Evolutionary conservation across 2,888 invertebrate genomes (phyloP), one percentile per base, ranked within the genome.

Genomic region (Thecophora atra): DNA sequence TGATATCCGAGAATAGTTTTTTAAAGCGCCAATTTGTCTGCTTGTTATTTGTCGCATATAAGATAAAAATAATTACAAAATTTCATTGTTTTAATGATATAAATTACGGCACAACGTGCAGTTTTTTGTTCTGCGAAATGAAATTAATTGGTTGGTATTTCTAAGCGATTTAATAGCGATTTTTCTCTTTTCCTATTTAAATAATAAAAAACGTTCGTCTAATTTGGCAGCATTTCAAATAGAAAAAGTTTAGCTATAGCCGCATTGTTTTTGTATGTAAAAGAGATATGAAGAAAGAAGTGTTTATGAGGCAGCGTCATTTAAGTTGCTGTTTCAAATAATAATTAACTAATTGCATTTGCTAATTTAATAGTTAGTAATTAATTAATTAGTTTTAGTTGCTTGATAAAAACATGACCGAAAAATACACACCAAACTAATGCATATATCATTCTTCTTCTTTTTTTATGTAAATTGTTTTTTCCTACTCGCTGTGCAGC

Each of bases 401-500:
- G 42, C 21, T 60, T 67, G 19, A 26, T 26, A 24, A 58, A 58
- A 26, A 54, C 24, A 67, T 67, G 24, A 52, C 30, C 8, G 24
- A 67, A 62, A 62, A 63, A 54, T 37, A 37, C 11, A 37, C 11
- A 51, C 51, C 21, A 13, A 63, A 51, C 54, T 70, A 62, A 62
- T 70, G 30, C 7, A 37, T 28, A n/a, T 69, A 28, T 73, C 68
- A 21, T 75, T 73, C 71, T 71, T 44, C 65, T 66, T 70, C 63
- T 73, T 65, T 75, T 63, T 73, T 72, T 68, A 72, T 76, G 78
- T 75, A 76, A 74, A 79, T 73, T 73, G 58, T 65, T 54, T 37
- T 75, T 66, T 74, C 72, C 26, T 76, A 42, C 70, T 77, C 76
- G 76, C 74, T 78, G 74, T 79, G 74, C 84, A 87, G 87, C 84